Percentiles rank a stretch among this genome's conserved stretches.
phyloP scores from a whole-genome alignment of 2,113 vertebrate species.

The Chiloscyllium plagiosum region DNA sequence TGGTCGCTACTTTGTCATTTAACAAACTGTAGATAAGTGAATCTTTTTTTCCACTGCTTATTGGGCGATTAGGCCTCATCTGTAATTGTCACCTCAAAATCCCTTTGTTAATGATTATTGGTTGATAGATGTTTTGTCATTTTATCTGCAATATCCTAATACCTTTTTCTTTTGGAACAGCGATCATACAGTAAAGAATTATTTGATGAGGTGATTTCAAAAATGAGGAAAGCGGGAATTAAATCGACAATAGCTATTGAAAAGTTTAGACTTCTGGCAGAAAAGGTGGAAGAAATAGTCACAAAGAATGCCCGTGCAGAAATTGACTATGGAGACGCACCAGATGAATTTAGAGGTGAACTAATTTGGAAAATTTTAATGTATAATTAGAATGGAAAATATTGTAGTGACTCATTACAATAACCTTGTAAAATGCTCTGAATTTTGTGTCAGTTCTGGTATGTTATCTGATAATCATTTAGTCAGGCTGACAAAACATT shows the following conservation, averaged over 20 bases:
- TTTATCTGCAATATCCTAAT: background rate
- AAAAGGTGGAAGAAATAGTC: slow-evolving; percentile 94
- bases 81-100: too few species aligned
- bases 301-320: slow-evolving; percentile 92
- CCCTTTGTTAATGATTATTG: background rate
- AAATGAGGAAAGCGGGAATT: slow-evolving; percentile 97
- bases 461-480: background rate
- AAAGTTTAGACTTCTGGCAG: slow-evolving; percentile 91
- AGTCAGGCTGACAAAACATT: background rate
- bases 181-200: slow-evolving; percentile 94
- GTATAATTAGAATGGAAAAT: background rate
- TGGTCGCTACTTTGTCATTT: background rate
- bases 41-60: too few species aligned
- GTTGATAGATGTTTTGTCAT: background rate
- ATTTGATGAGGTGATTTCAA: slow-evolving; percentile 94
- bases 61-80: too few species aligned
- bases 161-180: slow-evolving; percentile 52
- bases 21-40: background rate
- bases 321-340: slow-evolving; percentile 95
- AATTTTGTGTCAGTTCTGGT: background rate
- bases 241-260: slow-evolving; percentile 97
- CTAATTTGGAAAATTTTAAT: background rate
- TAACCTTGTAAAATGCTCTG: background rate
- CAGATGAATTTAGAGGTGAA: slow-evolving; percentile 91
- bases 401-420: too few species aligned